Base-by-base conservation (phyloP, 37 sponge, comb jelly and placozoan species). In the Halisarca cf. caerulea region DNA sequence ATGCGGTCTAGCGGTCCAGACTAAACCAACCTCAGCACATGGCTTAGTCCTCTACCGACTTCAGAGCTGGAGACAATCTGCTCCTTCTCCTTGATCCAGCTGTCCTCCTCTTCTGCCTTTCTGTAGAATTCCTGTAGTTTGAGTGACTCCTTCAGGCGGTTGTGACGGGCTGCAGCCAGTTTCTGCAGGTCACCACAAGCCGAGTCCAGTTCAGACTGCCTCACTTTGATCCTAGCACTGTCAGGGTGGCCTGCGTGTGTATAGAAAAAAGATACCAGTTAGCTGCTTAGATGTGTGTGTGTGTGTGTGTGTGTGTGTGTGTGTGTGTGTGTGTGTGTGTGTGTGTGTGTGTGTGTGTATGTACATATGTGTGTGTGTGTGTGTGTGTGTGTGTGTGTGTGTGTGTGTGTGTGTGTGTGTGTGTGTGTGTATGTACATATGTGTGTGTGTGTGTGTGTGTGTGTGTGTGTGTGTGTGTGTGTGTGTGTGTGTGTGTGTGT, bases 61-160 rank as follows among this genome's bases (percentile, higher is more conserved):
- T 94, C 92, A 20, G 58, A 30, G 17, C 88, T 90, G 9, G 85
- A 88, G 28, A 88, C 90, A 55, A 92, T 61, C 8, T 88, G 93
- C 54, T 97, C 97, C 64, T 92, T 97, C 87, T 95, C 95, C 59
- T 85, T 85, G 35, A 96, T 91, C 99, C 99, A 98, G 3, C 89
- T 82, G 81, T 94, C 96, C 84, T 98, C 97, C 43, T 95, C 92
- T 43, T 98, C 99, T 27, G 88, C 97, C 41, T 89, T 85, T 21
- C 92, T 71, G 83, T 89, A 91, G 70, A 96, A 98, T 85, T 94
- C 92, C 57, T 94, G 97, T 28, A 98, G 91, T 24, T 82, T 85
- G 0, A 89, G 87, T 27, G 90, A 89, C 70, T 93, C 93, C 82
- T 92, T 68, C 30, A 92, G 87, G 38, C 80, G 44, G 1, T 77